A percentile compares a stretch with the other conserved stretches of the same genome.
Evolutionary conservation across 2,888 invertebrate genomes (phyloP).

Genomic region (Melitaea athalia): DNA sequence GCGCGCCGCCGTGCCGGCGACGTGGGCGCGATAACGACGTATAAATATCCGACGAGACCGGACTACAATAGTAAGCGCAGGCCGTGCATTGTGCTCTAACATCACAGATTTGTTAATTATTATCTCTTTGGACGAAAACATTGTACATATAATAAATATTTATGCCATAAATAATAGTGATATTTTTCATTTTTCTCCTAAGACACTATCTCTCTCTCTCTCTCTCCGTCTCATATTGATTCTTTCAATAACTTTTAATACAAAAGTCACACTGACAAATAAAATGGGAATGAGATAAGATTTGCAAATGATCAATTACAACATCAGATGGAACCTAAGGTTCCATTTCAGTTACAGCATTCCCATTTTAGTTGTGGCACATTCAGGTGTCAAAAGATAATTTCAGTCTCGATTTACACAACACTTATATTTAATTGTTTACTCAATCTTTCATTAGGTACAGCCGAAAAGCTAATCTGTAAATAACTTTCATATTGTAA

Average conservation of each 20-base stretch:
- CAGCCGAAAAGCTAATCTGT: constrained; percentile 1
- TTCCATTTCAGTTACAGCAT: background rate
- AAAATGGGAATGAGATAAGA: constrained; percentile 8
- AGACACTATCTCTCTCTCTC: too few relatives aligned
- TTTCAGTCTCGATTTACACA: constrained; percentile 13
- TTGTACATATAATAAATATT: constrained; percentile 38
- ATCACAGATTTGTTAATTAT: constrained; percentile 47
- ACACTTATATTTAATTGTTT: background rate
- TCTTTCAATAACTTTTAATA: background rate
- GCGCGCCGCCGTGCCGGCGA: constrained; percentile 16
- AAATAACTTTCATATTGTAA: constrained; percentile 8
- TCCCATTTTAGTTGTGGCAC: constrained; percentile 1
- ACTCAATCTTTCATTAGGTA: background rate
- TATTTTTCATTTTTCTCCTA: background rate
- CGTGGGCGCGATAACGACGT: constrained; percentile 24
- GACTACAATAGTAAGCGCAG: constrained; percentile 27
- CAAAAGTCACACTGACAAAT: background rate
- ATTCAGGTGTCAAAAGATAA: background rate
- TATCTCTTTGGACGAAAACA: constrained; percentile 48
- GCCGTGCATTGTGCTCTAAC: constrained; percentile 38
- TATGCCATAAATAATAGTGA: constrained; percentile 4
- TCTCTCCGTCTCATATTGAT: background rate
- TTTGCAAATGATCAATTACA: background rate
- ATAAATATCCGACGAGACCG: constrained; percentile 15
- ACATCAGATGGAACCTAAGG: background rate